These are phyloP conservation scores for Sinocyclocheilus anshuiensis DNA, from an alignment of 2,113 vertebrate species.

Conservation along the genomic window DNA sequence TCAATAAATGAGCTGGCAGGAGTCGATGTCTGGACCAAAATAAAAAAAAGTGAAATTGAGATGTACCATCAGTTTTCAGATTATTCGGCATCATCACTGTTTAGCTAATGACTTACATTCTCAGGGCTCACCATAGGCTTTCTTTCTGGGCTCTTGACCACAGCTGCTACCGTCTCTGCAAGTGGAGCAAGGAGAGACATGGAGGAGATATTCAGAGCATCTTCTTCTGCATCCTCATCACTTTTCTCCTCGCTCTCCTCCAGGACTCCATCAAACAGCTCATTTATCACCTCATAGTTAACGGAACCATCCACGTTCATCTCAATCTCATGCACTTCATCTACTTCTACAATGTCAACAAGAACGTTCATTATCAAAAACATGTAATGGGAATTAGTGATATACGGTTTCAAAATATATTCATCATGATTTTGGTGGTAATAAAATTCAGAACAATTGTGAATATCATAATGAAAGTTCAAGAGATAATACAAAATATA, in stretches of 20 bases:
- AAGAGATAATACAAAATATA: not conserved
- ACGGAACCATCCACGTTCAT: constrained; percentile 77
- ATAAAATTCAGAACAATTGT: no score
- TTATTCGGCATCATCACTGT: not conserved
- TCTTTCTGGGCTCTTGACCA: constrained; percentile 80
- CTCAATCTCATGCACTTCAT: constrained; percentile 70
- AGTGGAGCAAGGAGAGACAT: constrained; percentile 95
- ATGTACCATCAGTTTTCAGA: not conserved
- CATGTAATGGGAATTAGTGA: not conserved
- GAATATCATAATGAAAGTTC: not conserved
- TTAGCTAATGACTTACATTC: not conserved
- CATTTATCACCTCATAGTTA: constrained; percentile 88
- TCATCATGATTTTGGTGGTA: not conserved
- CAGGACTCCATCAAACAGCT: constrained; percentile 86
- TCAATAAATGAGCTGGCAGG: constrained; percentile 76
- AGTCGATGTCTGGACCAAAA: constrained; percentile 70
- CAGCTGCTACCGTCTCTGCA: constrained; percentile 87
- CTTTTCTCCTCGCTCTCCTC: constrained; percentile 75
- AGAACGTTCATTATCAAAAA: not conserved
- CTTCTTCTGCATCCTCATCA: constrained; percentile 74
- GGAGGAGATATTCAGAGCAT: constrained; percentile 92
- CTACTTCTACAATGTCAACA: constrained; percentile 58
- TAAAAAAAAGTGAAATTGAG: not conserved
- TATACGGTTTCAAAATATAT: not conserved
- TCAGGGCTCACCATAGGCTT: constrained; percentile 66